A percentile compares a stretch with the other conserved stretches of the same genome.
Conservation (phyloP, 2,797 vertebrate genomes). For the Mus minutoides region DNA sequence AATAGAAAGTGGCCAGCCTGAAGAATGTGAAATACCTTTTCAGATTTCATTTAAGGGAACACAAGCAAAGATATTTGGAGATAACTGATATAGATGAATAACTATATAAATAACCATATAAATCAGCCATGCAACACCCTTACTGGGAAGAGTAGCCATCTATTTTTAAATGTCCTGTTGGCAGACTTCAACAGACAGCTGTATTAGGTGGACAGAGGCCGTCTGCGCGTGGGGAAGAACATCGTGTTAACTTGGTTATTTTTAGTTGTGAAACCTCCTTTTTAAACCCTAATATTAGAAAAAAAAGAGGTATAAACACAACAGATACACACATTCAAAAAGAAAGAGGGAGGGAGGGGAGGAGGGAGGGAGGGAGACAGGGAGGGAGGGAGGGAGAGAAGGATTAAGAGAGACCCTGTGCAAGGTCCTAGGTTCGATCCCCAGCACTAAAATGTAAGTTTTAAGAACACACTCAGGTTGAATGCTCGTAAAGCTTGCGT, state of each 20-base stretch:
- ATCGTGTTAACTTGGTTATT: not conserved
- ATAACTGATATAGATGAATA: not conserved
- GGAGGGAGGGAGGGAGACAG: no score
- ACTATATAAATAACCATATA: not conserved
- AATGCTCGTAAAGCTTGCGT: not conserved
- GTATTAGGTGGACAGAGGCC: slow-evolving; percentile 13
- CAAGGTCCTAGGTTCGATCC: not conserved
- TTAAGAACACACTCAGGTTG: not conserved
- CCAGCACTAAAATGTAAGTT: not conserved
- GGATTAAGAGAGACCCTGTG: not conserved
- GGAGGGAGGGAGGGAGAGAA: not conserved
- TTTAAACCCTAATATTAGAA: not conserved
- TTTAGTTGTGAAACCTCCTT: slow-evolving; percentile 25
- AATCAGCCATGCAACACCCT: not conserved
- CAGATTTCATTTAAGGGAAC: not conserved
- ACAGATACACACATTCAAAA: no score
- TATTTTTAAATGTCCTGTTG: slow-evolving; percentile 72
- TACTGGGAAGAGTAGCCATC: not conserved
- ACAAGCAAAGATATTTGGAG: not conserved
- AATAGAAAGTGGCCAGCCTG: not conserved
- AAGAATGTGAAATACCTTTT: slow-evolving; percentile 21
- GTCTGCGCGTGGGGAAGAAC: not conserved
- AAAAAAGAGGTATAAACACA: no score
- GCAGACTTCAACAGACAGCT: slow-evolving; percentile 61
- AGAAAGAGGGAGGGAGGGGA: no score